Evolutionary conservation across 2,888 invertebrate genomes (phyloP).

Genomic region (Apotomis turbidana): DNA sequence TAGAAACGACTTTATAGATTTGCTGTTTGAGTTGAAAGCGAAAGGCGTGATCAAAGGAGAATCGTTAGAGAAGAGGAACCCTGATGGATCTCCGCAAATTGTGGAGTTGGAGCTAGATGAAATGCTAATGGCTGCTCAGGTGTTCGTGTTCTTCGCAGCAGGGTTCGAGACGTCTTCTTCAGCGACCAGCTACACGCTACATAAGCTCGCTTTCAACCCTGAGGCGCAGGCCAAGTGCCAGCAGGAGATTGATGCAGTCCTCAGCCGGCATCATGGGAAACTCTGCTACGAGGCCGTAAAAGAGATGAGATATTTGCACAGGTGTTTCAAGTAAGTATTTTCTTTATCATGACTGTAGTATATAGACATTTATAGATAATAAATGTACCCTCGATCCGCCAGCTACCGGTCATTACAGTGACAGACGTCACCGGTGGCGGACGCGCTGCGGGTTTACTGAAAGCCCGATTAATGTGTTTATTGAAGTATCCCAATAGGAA

Average conservation of each 20-base stretch:
- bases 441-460: no score
- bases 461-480: no score
- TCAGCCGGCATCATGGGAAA: conserved; percentile 50
- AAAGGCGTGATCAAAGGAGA: conserved; percentile 53
- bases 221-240: conserved; percentile 57
- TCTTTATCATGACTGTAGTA: neutral
- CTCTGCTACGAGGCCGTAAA: conserved; percentile 56
- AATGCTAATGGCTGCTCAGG: conserved; percentile 55
- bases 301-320: conserved; percentile 58
- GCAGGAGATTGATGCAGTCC: conserved; percentile 57
- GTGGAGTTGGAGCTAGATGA: conserved; percentile 56
- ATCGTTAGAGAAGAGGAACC: conserved; percentile 50
- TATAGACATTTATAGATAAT: no score
- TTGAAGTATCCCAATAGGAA: no score
- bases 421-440: no score
- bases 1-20: conserved; percentile 60
- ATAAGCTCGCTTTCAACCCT: conserved; percentile 60
- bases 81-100: conserved; percentile 49
- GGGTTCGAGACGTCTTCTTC: conserved; percentile 67
- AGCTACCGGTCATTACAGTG: no score
- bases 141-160: conserved; percentile 59
- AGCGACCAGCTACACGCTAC: conserved; percentile 53
- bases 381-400: no score
- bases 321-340: conserved; percentile 48
- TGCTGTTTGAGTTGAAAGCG: conserved; percentile 56